Evolutionary conservation across 1,140 invertebrate genomes (phyloP), one percentile per base, ranked within the genome.

Genomic region (Ptiloglossa arizonensis): DNA sequence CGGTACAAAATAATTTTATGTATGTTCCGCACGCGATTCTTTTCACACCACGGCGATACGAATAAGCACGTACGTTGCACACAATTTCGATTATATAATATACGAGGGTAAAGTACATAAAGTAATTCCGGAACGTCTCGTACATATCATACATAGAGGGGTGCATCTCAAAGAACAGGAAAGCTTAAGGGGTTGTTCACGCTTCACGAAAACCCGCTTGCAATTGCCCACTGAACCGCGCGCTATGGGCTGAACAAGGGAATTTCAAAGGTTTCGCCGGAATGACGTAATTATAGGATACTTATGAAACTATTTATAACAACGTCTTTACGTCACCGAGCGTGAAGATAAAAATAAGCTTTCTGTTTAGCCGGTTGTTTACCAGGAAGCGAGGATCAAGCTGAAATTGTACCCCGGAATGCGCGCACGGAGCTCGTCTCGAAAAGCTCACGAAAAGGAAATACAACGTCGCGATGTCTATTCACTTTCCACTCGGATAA

Each of bases 181-280:
- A 72, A 60, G 82, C 52, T 71, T 35, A 71, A 74, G 72, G 44
- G 78, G 60, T 74, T 48, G 69, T 81, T 85, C 48, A 84, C 68
- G 82, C 82, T 83, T 71, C 15, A 56, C 57, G 73, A 77, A 81
- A 77, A 77, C 74, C 64, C 63, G 57, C 38, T 69, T 66, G 62
- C 68, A 71, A 84, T 85, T 84, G 75, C 64, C 29, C 83, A 60
- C 35, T 67, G 68, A 78, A 46, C 72, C 83, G 79, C 48, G n/a
- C 29, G 46, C 27, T 63, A 56, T 27, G 38, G 35, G 44, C 32
- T 48, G 17, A n/a, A 52, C 52, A 41, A 75, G 50, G 41, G 66
- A 57, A 35, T 85, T 78, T 81, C 68, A 81, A 84, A 81, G 82
- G 72, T 78, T 85, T 81, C 59, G 27, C 32, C 68, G 68, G 15